Percentiles rank a stretch among this genome's conserved stretches.
Evolutionary conservation across 2,113 vertebrate genomes (phyloP).

Genomic region (Myotis brandtii): DNA sequence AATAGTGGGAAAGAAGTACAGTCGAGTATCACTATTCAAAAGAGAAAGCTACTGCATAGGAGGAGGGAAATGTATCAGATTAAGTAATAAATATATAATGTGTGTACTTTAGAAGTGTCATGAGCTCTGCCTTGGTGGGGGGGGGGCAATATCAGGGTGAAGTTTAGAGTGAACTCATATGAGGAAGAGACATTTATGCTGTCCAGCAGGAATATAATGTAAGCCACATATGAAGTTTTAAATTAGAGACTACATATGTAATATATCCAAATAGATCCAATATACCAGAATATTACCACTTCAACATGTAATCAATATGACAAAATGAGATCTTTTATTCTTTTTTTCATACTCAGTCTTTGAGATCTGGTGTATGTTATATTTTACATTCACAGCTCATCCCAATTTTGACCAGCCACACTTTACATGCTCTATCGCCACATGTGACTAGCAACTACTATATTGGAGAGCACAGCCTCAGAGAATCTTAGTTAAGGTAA

Average conservation of each 20-base stretch:
- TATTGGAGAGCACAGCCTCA: neutral
- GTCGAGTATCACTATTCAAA: neutral
- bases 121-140: neutral
- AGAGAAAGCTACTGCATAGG: neutral
- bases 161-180: neutral
- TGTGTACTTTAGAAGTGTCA: neutral
- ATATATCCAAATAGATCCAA: neutral
- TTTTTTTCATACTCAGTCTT: neutral
- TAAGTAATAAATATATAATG: neutral
- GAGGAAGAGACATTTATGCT: neutral
- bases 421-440: neutral
- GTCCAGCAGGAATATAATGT: neutral
- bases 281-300: neutral
- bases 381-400: neutral
- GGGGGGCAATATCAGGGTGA: neutral
- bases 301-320: neutral
- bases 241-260: neutral
- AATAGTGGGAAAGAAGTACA: neutral
- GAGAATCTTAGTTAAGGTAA: neutral
- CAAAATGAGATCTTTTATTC: neutral
- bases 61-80: neutral
- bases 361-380: neutral
- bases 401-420: neutral
- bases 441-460: neutral
- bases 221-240: neutral